Evolutionary conservation across 2,113 vertebrate species (phyloP).

Genomic region (Atherinomorus stipes): DNA sequence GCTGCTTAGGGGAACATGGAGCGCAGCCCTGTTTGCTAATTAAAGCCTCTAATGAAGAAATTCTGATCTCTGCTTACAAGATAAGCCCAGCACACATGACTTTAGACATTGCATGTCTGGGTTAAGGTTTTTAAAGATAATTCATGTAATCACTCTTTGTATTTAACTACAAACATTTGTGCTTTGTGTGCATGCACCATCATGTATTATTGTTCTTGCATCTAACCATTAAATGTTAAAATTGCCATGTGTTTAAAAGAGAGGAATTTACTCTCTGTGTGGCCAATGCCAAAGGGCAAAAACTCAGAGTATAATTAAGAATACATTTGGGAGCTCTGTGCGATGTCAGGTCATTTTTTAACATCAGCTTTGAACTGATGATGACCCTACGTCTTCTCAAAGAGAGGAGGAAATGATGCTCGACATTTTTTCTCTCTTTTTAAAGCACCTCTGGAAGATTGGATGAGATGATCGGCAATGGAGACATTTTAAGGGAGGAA

Average conservation of each 20-base stretch:
- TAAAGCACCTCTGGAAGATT: neutral
- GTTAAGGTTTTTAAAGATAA: constrained; percentile 6
- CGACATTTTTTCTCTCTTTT: neutral
- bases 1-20: constrained; percentile 27
- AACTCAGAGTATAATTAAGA: constrained; percentile 11
- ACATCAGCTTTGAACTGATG: constrained; percentile 14
- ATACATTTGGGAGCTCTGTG: constrained; percentile 14
- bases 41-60: constrained; percentile 30
- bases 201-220: neutral
- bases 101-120: neutral
- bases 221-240: constrained; percentile 7
- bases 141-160: neutral
- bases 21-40: constrained; percentile 38
- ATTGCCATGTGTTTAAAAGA: constrained; percentile 18
- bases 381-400: neutral
- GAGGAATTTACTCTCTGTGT: neutral
- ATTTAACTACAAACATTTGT: constrained; percentile 5
- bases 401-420: neutral
- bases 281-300: constrained; percentile 29
- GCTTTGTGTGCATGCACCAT: neutral
- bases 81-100: constrained; percentile 32
- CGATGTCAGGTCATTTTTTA: constrained; percentile 22
- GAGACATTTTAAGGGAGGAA: neutral
- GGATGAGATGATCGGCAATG: neutral
- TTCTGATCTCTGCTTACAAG: constrained; percentile 51